phyloP scores from a whole-genome alignment of 1,140 invertebrate genomes.

The Pseudomyrmex concolor region DNA sequence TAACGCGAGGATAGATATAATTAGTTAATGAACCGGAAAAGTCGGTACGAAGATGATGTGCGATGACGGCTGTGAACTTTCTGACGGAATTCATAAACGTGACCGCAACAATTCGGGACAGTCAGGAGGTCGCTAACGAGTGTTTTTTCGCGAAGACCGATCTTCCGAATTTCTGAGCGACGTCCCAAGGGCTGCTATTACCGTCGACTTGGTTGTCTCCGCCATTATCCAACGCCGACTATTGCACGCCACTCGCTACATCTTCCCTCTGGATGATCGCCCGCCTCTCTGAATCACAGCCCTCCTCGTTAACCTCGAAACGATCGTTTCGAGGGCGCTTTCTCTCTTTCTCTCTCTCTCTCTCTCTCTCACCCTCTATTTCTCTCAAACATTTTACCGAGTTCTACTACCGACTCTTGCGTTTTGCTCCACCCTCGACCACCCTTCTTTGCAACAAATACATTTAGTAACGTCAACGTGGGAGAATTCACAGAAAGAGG shows the following conservation, averaged over 20 bases:
- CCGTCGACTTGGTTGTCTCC: slow-evolving; percentile 68
- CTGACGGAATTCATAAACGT: slow-evolving; percentile 76
- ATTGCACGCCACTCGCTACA: slow-evolving; percentile 57
- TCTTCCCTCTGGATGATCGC: slow-evolving; percentile 62
- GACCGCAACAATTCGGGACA: slow-evolving; percentile 71
- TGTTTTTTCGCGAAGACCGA: slow-evolving; percentile 71
- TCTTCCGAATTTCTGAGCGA: slow-evolving; percentile 66
- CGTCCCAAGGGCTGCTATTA: slow-evolving; percentile 81
- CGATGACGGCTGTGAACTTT: slow-evolving; percentile 64
- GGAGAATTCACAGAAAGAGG: slow-evolving; percentile 35
- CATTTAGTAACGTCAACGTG: slow-evolving; percentile 59
- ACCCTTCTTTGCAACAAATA: slow-evolving; percentile 45
- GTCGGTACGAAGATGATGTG: slow-evolving; percentile 35
- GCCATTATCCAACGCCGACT: slow-evolving; percentile 72
- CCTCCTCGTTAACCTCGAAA: slow-evolving; percentile 76
- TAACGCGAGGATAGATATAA: slow-evolving; percentile 75
- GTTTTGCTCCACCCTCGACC: slow-evolving; percentile 52
- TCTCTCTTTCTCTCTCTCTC: slow-evolving; percentile 12
- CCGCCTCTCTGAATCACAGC: slow-evolving; percentile 69
- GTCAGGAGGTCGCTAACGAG: slow-evolving; percentile 81
- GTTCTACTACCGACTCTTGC: slow-evolving; percentile 39
- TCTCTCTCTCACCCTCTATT: slow-evolving; percentile 18
- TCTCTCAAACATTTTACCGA: slow-evolving; percentile 15
- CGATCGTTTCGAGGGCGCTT: slow-evolving; percentile 60
- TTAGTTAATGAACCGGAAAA: slow-evolving; percentile 65